Base-by-base conservation (phyloP, 2,113 vertebrate genomes). In the Nibea albiflora region DNA sequence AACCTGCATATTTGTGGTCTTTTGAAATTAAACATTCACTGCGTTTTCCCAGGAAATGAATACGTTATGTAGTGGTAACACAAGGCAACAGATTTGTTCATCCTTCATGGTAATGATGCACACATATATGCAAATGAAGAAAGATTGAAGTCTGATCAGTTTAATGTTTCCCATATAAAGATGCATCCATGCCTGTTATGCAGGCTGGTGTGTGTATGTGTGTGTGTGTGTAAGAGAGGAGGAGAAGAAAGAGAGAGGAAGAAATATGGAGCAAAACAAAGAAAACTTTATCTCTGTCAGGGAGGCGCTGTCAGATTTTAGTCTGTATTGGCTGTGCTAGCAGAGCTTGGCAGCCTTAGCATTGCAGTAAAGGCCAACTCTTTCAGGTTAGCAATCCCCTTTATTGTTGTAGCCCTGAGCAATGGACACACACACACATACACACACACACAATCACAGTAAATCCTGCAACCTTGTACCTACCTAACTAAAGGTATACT, bases 351-450 rank as follows among this genome's bases (percentile, higher is more conserved):
- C 56, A 86, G 66, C 24, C 56, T 58, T 54, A 81, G 61, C 76
- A 70, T 35, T 78, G 83, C 76, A 83, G 76, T 80, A 78, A 81
- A 88, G 86, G 65, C 74, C 84, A 88, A 67, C 26, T 81, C 70
- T 87, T 90, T 83, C 20, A 76, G 85, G 69, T 79, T 80, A 73
- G 78, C 86, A 61, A 53, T 79, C 68, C 72, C 68, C 50, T 90
- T 89, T 90, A 88, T 88, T 81, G 87, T 83, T 87, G 60, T 89
- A 85, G 85, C 89, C 81, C 71, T 76, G 72, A 87, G 86, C 83
- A 62, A 74, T 70, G n/a, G n/a, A 70, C 9, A 47, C 72, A 68
- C 62, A 54, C 46, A 52, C 22, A 46, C 44, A 57, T 54, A 70
- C 65, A 76, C 62, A 64, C 49, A 42, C 64, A 60, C 49, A 54